Evolutionary conservation across 2,113 vertebrate genomes (phyloP).

Genomic region (Sterna hirundo): DNA sequence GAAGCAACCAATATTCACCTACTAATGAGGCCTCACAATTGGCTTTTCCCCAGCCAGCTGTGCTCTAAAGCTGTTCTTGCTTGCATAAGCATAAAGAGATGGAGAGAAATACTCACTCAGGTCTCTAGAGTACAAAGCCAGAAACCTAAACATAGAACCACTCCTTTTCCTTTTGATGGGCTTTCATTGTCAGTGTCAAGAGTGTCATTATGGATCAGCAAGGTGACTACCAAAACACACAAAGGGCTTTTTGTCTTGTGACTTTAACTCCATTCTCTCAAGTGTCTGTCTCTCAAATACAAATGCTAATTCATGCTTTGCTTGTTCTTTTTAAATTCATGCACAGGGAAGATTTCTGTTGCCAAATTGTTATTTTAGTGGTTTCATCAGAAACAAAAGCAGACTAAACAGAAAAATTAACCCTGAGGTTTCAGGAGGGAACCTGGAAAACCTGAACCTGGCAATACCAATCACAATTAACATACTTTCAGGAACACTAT

Average conservation of each 20-base stretch:
- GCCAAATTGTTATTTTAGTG: conserved; percentile 7
- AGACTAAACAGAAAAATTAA: not conserved
- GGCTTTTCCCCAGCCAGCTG: not conserved
- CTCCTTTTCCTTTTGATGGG: not conserved
- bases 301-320: not conserved
- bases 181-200: not conserved
- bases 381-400: not conserved
- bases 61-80: not conserved
- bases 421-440: not conserved
- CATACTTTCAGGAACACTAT: not conserved
- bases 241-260: not conserved
- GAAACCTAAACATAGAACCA: not conserved
- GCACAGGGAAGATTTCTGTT: not conserved
- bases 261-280: not conserved
- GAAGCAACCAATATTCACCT: not conserved
- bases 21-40: not conserved
- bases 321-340: not conserved
- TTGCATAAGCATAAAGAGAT: not conserved
- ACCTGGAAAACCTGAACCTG: not conserved
- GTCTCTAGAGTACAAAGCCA: not conserved
- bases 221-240: conserved; percentile 22
- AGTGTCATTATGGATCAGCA: not conserved
- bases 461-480: not conserved
- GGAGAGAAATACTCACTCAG: not conserved
- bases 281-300: not conserved